Conservation (phyloP, 2,797 vertebrate species). For the Menidia menidia region DNA sequence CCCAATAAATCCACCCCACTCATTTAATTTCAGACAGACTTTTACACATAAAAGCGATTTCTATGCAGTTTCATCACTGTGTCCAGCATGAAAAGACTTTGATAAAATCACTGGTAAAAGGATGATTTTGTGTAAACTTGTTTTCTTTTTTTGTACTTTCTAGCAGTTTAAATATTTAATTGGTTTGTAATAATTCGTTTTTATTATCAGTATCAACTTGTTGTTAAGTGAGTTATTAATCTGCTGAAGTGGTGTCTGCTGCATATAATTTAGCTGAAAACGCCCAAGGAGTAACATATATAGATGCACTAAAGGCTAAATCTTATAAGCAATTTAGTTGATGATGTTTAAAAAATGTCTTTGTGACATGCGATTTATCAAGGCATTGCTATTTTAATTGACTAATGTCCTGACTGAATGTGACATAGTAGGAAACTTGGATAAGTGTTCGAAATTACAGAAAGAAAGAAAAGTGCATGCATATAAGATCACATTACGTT, state of each 20-base stretch:
- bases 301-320: too few species aligned
- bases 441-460: constrained; percentile 65
- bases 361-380: background rate
- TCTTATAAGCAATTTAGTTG: constrained; percentile 8
- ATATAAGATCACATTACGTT: constrained; percentile 70
- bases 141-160: constrained; percentile 24
- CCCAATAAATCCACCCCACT: constrained; percentile 68
- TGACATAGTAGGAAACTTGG: constrained; percentile 55
- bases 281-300: too few species aligned
- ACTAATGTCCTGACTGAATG: constrained; percentile 38
- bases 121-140: constrained; percentile 42
- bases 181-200: background rate
- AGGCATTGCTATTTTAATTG: background rate
- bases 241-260: background rate
- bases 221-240: background rate
- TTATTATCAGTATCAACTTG: background rate
- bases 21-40: constrained; percentile 62
- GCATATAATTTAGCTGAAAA: constrained; percentile 16
- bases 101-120: constrained; percentile 53
- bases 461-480: constrained; percentile 53
- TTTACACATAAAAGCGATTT: constrained; percentile 72
- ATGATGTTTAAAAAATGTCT: constrained; percentile 19
- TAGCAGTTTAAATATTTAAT: constrained; percentile 6
- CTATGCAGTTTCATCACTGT: constrained; percentile 79
- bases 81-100: constrained; percentile 52